These are phyloP conservation scores for Oscheius myriophilus DNA, from an alignment of 2,888 invertebrate species.

Conservation along the genomic window DNA sequence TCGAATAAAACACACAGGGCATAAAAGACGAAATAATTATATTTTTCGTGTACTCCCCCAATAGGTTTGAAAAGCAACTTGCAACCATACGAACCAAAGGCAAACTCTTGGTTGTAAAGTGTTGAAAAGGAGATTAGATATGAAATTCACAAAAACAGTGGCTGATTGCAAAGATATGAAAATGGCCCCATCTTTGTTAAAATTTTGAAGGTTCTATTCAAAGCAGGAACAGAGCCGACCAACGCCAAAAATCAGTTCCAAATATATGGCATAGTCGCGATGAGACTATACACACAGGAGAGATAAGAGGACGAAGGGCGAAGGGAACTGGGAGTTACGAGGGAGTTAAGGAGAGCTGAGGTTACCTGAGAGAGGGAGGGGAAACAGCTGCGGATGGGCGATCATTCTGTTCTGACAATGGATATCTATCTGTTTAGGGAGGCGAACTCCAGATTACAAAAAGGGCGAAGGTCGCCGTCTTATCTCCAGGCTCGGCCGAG, in stretches of 20 bases:
- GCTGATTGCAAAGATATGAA: neutral
- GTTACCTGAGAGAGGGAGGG: too few species aligned
- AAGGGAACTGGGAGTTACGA: too few species aligned
- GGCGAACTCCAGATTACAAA: neutral
- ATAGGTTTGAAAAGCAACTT: too few species aligned
- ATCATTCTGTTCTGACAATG: neutral
- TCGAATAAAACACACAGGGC: conserved; percentile 5
- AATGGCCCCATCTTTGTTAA: neutral
- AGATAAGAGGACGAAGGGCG: too few species aligned
- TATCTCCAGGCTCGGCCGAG: conserved; percentile 4
- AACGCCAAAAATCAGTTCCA: too few species aligned
- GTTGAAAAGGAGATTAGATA: neutral
- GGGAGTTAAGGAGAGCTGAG: too few species aligned
- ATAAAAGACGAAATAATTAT: neutral
- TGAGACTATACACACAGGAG: too few species aligned
- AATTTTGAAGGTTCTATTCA: neutral
- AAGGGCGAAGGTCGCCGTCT: conserved; percentile 24
- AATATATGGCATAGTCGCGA: too few species aligned
- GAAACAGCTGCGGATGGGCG: too few species aligned
- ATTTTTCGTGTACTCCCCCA: too few species aligned
- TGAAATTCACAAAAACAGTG: neutral
- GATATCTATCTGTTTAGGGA: neutral
- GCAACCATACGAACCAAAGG: too few species aligned
- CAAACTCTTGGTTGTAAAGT: too few species aligned
- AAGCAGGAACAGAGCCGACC: neutral